Evolutionary conservation across 1,140 invertebrate species (phyloP).

Genomic region (Gerris buenoi): DNA sequence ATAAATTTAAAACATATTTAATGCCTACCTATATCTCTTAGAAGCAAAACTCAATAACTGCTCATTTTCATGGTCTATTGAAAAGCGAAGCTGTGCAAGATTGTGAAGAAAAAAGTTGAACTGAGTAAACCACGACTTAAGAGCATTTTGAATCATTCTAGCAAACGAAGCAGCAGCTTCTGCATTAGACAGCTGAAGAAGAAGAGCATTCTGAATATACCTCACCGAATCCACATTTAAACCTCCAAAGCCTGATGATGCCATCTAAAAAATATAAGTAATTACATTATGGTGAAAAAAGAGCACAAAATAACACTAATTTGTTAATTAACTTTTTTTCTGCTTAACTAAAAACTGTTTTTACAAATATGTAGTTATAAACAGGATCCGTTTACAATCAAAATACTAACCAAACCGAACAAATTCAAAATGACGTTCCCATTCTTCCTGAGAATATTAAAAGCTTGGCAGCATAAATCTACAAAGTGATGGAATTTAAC

Average conservation of each 20-base stretch:
- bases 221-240: slow-evolving; percentile 79
- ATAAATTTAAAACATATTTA: no score
- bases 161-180: slow-evolving; percentile 90
- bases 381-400: no score
- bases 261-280: slow-evolving; percentile 52
- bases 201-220: slow-evolving; percentile 79
- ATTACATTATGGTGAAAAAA: no score
- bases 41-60: slow-evolving; percentile 85
- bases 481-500: slow-evolving; percentile 93
- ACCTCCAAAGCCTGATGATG: slow-evolving; percentile 82
- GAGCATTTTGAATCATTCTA: slow-evolving; percentile 74
- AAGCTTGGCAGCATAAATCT: slow-evolving; percentile 92
- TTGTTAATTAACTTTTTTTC: no score
- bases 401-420: slow-evolving; percentile 78
- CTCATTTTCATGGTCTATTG: slow-evolving; percentile 60
- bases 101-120: slow-evolving; percentile 98
- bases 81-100: slow-evolving; percentile 81
- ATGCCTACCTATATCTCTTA: slow-evolving; percentile 74
- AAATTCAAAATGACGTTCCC: slow-evolving; percentile 83
- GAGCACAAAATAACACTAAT: no score
- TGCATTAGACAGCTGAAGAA: slow-evolving; percentile 78
- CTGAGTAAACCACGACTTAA: slow-evolving; percentile 79
- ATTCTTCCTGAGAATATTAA: slow-evolving; percentile 90
- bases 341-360: no score
- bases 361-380: no score